Conservation (phyloP, 53 echinoderm and acorn worm genomes). For the Zoroaster sp. region DNA sequence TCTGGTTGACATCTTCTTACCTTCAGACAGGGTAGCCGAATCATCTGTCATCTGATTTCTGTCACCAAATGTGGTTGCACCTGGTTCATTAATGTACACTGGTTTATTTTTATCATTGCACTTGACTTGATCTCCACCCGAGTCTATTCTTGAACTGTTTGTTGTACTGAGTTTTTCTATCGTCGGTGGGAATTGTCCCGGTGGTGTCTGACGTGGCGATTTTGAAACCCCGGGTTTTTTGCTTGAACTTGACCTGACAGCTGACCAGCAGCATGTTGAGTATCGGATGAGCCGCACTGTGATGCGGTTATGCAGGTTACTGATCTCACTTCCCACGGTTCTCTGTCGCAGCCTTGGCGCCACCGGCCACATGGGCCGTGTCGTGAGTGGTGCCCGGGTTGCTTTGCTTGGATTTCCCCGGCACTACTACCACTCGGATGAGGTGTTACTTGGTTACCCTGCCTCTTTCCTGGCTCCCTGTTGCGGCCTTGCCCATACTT, state of each 20-base stretch:
- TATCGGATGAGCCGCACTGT: background rate
- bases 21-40: background rate
- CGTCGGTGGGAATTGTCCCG: no score
- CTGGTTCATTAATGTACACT: background rate
- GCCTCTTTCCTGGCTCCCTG: background rate
- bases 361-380: background rate
- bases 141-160: background rate
- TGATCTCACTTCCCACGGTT: background rate
- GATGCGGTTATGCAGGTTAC: background rate
- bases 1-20: background rate
- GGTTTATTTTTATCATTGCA: conserved; percentile 18
- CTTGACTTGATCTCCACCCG: background rate
- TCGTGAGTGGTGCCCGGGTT: background rate
- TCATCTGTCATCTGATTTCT: background rate
- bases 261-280: background rate
- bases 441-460: background rate
- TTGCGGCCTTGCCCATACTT: background rate
- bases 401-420: background rate
- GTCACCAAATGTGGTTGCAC: background rate
- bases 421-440: background rate
- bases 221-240: background rate
- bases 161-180: background rate
- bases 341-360: background rate
- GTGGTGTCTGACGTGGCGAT: background rate
- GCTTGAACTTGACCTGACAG: background rate